Conservation (phyloP, 2,797 vertebrate species). For the Dipus sagitta region DNA sequence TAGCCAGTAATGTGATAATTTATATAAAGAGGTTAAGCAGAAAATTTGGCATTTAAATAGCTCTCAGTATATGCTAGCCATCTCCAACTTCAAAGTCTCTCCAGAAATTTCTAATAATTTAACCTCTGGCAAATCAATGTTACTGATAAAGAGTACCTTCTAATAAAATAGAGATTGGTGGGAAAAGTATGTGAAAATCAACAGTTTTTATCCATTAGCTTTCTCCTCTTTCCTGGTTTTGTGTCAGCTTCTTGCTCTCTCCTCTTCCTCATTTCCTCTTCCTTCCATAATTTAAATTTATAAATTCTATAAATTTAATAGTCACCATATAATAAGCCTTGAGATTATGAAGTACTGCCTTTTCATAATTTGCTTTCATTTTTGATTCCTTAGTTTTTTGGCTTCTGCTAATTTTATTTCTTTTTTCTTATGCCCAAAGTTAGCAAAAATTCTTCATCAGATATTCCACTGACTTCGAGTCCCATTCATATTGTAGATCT, state of each 20-base stretch:
- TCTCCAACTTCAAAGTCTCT: neutral
- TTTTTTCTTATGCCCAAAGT: neutral
- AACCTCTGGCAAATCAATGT: neutral
- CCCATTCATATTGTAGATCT: neutral
- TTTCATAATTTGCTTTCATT: slow-evolving; percentile 9
- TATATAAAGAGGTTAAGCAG: neutral
- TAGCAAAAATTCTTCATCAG: neutral
- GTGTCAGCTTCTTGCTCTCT: neutral
- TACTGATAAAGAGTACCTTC: neutral
- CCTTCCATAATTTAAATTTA: neutral
- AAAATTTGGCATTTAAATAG: slow-evolving; percentile 17
- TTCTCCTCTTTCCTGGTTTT: neutral
- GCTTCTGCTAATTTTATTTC: neutral
- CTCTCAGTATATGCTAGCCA: neutral
- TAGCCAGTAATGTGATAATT: neutral
- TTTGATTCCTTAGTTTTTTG: slow-evolving; percentile 1
- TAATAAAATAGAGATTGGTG: neutral
- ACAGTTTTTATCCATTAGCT: neutral
- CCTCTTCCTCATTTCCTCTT: neutral
- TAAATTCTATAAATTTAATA: slow-evolving; percentile 2
- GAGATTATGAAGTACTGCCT: neutral
- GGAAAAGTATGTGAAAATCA: neutral
- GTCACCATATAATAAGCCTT: neutral
- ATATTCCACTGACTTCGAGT: neutral
- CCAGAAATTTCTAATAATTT: slow-evolving; percentile 14